Conservation (phyloP, 2,797 vertebrate species). For the Poeciliopsis gracilis region DNA sequence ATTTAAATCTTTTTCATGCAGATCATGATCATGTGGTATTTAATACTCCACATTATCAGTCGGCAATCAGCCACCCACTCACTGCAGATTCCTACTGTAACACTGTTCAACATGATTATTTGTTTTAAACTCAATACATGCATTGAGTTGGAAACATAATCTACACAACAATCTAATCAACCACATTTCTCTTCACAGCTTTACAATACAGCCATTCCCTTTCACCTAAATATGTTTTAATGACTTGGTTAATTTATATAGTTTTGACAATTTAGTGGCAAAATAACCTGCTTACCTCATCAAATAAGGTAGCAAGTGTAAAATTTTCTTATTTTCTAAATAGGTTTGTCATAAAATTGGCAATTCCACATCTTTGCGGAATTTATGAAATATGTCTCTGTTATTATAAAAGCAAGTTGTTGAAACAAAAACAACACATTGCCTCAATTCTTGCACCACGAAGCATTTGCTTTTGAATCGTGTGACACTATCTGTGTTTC, state of each 20-base stretch:
- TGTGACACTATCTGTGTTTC: neutral
- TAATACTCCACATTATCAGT: neutral
- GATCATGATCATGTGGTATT: neutral
- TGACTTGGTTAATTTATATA: neutral
- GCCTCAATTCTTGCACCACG: neutral
- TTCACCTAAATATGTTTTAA: neutral
- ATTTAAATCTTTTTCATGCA: neutral
- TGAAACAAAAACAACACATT: neutral
- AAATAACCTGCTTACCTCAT: neutral
- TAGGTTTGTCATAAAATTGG: neutral
- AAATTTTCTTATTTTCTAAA: neutral
- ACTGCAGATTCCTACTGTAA: neutral
- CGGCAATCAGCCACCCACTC: neutral
- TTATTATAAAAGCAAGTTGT: neutral
- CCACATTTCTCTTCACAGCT: too few relatives aligned
- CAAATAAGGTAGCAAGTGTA: neutral
- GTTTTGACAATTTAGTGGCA: neutral
- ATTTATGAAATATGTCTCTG: neutral
- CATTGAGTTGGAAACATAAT: too few relatives aligned
- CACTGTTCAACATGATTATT: neutral
- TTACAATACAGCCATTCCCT: neutral
- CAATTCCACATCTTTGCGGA: neutral
- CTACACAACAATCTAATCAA: too few relatives aligned
- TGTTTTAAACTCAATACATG: too few relatives aligned
- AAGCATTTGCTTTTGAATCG: neutral